Evolutionary conservation across 2,797 vertebrate species (phyloP).

Genomic region (Chrysocyon brachyurus): DNA sequence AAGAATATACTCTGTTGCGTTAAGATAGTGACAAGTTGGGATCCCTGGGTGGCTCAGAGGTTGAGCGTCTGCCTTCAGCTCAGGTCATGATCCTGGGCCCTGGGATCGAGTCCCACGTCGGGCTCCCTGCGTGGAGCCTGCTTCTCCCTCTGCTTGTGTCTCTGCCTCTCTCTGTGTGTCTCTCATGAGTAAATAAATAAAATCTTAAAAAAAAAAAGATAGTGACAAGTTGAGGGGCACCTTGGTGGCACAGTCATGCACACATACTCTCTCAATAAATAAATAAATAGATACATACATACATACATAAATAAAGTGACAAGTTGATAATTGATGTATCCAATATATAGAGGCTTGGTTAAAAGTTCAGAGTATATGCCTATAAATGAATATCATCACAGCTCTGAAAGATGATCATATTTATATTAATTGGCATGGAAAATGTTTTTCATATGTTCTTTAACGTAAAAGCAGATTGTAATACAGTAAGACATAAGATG

Average conservation of each 20-base stretch:
- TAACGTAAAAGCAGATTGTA: conserved; percentile 63
- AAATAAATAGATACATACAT: not conserved
- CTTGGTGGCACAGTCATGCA: not conserved
- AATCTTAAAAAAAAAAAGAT: too few relatives aligned
- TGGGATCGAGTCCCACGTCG: not conserved
- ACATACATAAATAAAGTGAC: not conserved
- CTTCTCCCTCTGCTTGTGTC: too few relatives aligned
- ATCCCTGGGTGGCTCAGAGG: too few relatives aligned
- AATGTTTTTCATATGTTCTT: conserved; percentile 43
- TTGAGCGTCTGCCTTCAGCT: not conserved
- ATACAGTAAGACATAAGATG: not conserved
- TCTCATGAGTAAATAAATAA: too few relatives aligned
- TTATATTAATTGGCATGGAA: conserved; percentile 29
- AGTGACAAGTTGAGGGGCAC: too few relatives aligned
- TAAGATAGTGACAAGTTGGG: conserved; percentile 16
- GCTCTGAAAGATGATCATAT: conserved; percentile 37
- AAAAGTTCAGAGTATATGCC: conserved; percentile 32
- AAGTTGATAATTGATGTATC: not conserved
- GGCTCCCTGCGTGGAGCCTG: too few relatives aligned
- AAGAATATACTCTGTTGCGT: conserved; percentile 27
- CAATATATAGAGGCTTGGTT: conserved; percentile 31
- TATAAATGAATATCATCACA: not conserved
- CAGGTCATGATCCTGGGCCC: not conserved
- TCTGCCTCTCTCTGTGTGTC: too few relatives aligned
- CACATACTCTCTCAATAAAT: not conserved